Percentiles rank a stretch among this genome's conserved stretches.
Conservation (phyloP, 2,888 invertebrate genomes). For the Liopterus haemorrhoidalis region DNA sequence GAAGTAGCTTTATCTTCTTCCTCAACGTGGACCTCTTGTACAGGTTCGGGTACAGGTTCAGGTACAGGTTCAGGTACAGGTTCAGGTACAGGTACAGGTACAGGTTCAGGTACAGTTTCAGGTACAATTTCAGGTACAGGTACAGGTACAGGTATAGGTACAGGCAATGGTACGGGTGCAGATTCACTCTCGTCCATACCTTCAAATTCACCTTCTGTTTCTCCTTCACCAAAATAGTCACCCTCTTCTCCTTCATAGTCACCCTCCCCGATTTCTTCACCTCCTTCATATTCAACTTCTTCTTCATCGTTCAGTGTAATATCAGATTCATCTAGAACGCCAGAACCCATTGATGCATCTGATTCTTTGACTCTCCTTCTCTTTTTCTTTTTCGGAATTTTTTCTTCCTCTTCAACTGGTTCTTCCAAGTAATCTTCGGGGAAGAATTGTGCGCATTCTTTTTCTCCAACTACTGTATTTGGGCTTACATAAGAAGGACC, state of each 20-base stretch:
- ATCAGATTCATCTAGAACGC: conserved; percentile 11
- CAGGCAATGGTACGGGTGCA: conserved; percentile 19
- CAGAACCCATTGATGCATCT: conserved; percentile 6
- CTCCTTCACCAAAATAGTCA: conserved; percentile 38
- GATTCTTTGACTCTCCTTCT: conserved; percentile 48
- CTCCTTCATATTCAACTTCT: conserved; percentile 37
- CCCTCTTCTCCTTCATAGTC: conserved; percentile 37
- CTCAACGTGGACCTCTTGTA: not conserved
- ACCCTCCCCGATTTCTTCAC: conserved; percentile 39
- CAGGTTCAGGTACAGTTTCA: not conserved
- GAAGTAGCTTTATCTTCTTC: conserved; percentile 19
- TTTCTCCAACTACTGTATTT: conserved; percentile 57
- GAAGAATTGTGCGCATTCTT: conserved; percentile 63
- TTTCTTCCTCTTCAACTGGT: conserved; percentile 43
- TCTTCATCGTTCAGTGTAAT: not conserved
- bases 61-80: conserved; percentile 8
- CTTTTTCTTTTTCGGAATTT: conserved; percentile 49
- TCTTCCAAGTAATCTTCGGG: conserved; percentile 58
- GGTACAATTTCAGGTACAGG: conserved; percentile 2
- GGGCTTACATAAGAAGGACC: conserved; percentile 65
- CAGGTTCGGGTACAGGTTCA: conserved; percentile 14
- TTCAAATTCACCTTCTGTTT: conserved; percentile 31
- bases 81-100: conserved; percentile 14
- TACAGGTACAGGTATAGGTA: conserved; percentile 1
- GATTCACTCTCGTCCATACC: conserved; percentile 32